Conservation (phyloP, 2,888 invertebrate genomes). For the Sylvicola fuscatus region DNA sequence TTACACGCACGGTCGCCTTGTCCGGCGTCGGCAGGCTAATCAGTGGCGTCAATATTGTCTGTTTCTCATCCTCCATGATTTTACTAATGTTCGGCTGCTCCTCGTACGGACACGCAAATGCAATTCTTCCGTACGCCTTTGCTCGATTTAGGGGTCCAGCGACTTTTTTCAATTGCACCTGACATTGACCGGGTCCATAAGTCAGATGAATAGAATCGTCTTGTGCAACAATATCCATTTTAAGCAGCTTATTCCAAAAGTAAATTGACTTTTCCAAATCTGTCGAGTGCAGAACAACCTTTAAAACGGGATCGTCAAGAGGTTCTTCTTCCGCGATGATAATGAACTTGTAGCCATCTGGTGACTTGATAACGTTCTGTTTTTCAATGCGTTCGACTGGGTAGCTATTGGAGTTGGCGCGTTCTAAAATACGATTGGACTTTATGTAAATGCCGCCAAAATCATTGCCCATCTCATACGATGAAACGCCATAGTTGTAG, state of each 20-base stretch:
- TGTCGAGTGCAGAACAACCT: slow-evolving; percentile 60
- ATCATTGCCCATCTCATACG: slow-evolving; percentile 75
- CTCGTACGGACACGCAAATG: slow-evolving; percentile 69
- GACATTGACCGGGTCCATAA: too few species aligned
- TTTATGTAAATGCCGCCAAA: slow-evolving; percentile 69
- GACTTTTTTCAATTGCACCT: slow-evolving; percentile 39
- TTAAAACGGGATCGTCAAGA: slow-evolving; percentile 51
- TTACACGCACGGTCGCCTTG: slow-evolving; percentile 88
- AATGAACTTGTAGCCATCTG: slow-evolving; percentile 81
- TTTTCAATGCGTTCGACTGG: slow-evolving; percentile 41
- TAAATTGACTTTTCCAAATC: slow-evolving; percentile 51
- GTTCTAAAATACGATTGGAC: slow-evolving; percentile 51
- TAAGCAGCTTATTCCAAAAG: slow-evolving; percentile 69
- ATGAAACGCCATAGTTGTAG: slow-evolving; percentile 86
- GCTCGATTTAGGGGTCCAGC: slow-evolving; percentile 54
- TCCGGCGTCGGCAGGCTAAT: slow-evolving; percentile 92
- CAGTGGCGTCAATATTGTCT: slow-evolving; percentile 69
- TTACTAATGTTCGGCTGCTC: slow-evolving; percentile 59
- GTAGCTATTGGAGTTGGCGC: slow-evolving; percentile 53
- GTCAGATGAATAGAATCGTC: slow-evolving; percentile 24
- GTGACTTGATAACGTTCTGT: slow-evolving; percentile 48
- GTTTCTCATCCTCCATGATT: slow-evolving; percentile 43
- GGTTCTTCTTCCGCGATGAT: slow-evolving; percentile 54
- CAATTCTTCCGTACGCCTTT: slow-evolving; percentile 85
- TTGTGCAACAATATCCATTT: slow-evolving; percentile 47